A percentile compares a stretch with the other conserved stretches of the same genome.
Conservation (phyloP, 2,113 vertebrate species). For the Desmodus rotundus region DNA sequence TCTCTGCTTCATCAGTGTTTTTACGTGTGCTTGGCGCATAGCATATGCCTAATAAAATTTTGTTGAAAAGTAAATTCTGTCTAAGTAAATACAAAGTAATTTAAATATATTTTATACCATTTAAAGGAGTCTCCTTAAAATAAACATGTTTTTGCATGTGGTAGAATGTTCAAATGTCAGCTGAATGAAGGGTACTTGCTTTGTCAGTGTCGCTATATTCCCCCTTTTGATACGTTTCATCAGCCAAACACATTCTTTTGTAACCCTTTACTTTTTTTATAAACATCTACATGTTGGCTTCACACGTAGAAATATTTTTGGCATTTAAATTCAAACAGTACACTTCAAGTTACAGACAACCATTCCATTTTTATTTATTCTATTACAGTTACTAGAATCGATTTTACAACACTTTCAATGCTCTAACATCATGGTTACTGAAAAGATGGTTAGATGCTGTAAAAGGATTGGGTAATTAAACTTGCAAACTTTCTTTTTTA, state of each 20-base stretch:
- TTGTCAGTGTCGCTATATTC: neutral
- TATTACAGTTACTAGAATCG: neutral
- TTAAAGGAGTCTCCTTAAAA: neutral
- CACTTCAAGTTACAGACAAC: neutral
- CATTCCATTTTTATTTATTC: neutral
- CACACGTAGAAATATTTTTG: neutral
- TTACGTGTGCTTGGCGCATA: neutral
- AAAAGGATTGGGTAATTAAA: neutral
- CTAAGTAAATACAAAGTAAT: neutral
- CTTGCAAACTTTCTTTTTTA: neutral
- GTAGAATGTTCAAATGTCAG: neutral
- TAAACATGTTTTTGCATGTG: neutral
- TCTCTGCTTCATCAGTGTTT: neutral
- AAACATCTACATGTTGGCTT: neutral
- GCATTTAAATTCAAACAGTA: neutral
- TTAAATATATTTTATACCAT: neutral
- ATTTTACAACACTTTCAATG: neutral
- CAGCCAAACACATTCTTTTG: neutral
- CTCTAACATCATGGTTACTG: neutral
- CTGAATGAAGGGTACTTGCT: neutral
- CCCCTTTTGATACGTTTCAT: neutral
- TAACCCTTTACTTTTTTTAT: neutral
- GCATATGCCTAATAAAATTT: neutral
- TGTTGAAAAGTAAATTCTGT: neutral
- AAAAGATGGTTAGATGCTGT: neutral